Evolutionary conservation across 2,113 vertebrate genomes (phyloP).

Genomic region (Amphiprion ocellaris): DNA sequence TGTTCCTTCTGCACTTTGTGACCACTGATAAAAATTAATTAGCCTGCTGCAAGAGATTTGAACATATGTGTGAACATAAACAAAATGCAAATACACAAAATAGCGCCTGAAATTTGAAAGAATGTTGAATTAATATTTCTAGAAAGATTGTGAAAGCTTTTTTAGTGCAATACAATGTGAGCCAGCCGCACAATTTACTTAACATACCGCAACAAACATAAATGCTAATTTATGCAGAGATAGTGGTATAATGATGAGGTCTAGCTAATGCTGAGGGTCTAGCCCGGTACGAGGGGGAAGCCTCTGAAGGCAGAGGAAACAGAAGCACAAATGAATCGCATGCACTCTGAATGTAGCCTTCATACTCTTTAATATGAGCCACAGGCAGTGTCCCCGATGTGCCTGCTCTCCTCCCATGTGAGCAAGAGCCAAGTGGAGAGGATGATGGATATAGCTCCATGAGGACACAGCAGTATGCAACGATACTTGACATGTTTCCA

Average conservation of each 20-base stretch:
- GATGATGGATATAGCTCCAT: slow-evolving; percentile 73
- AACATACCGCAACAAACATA: slow-evolving; percentile 45
- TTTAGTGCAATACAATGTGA: slow-evolving; percentile 34
- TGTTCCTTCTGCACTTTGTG: slow-evolving; percentile 40
- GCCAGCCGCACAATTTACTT: slow-evolving; percentile 34
- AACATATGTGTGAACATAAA: slow-evolving; percentile 14
- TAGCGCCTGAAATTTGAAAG: not conserved
- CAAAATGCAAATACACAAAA: slow-evolving; percentile 29
- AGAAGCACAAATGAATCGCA: slow-evolving; percentile 66
- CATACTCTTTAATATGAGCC: slow-evolving; percentile 71
- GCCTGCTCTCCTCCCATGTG: slow-evolving; percentile 63
- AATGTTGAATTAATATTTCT: not conserved
- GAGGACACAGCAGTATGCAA: slow-evolving; percentile 59
- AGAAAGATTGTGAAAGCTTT: not conserved
- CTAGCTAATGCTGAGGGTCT: slow-evolving; percentile 38
- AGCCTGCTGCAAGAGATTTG: slow-evolving; percentile 14
- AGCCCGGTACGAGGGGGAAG: slow-evolving; percentile 37
- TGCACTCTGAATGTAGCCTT: slow-evolving; percentile 57
- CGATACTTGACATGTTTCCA: slow-evolving; percentile 73
- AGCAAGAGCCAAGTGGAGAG: slow-evolving; percentile 70
- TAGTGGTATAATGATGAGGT: slow-evolving; percentile 47
- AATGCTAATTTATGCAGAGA: slow-evolving; percentile 67
- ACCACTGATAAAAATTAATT: slow-evolving; percentile 39
- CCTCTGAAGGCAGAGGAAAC: slow-evolving; percentile 59
- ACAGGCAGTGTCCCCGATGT: slow-evolving; percentile 75